phyloP scores from a whole-genome alignment of 1,140 invertebrate species.

The Ganaspis sp. region DNA sequence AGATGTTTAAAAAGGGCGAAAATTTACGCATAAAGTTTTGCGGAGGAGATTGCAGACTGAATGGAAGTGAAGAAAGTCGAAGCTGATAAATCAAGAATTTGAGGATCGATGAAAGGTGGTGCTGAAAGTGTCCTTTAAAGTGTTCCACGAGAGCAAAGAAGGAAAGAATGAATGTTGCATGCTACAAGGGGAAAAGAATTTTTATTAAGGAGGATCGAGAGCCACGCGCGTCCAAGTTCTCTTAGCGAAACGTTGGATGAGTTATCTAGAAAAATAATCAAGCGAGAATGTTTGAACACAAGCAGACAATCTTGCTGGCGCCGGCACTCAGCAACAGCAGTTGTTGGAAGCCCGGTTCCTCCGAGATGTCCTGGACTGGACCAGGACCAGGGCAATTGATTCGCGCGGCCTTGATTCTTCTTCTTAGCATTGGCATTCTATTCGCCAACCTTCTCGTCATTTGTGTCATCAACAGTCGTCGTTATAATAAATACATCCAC shows the following conservation, averaged over 20 bases:
- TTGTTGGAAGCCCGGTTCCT: slow-evolving; percentile 82
- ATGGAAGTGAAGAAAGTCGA: background rate
- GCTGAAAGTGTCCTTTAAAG: background rate
- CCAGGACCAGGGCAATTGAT: slow-evolving; percentile 83
- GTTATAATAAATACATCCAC: slow-evolving; percentile 89
- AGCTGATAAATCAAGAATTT: slow-evolving; percentile 25
- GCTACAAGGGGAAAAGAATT: slow-evolving; percentile 28
- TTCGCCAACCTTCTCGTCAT: slow-evolving; percentile 87
- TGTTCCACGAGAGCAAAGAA: background rate
- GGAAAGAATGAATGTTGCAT: slow-evolving; percentile 21
- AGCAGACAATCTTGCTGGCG: slow-evolving; percentile 80
- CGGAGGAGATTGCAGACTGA: background rate
- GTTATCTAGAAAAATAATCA: slow-evolving; percentile 6
- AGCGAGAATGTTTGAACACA: slow-evolving; percentile 66
- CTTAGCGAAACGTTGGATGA: slow-evolving; percentile 7
- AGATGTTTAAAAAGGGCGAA: background rate
- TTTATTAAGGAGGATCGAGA: slow-evolving; percentile 16
- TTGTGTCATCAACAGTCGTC: slow-evolving; percentile 87
- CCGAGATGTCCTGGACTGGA: slow-evolving; percentile 78
- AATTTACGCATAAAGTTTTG: background rate
- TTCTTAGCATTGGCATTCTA: slow-evolving; percentile 85
- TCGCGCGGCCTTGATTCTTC: slow-evolving; percentile 84
- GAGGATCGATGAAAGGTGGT: background rate
- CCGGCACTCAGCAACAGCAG: slow-evolving; percentile 88
- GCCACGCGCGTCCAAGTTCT: background rate